These are phyloP conservation scores for Aquatica leii DNA, from an alignment of 2,888 invertebrate species.

Conservation along the genomic window DNA sequence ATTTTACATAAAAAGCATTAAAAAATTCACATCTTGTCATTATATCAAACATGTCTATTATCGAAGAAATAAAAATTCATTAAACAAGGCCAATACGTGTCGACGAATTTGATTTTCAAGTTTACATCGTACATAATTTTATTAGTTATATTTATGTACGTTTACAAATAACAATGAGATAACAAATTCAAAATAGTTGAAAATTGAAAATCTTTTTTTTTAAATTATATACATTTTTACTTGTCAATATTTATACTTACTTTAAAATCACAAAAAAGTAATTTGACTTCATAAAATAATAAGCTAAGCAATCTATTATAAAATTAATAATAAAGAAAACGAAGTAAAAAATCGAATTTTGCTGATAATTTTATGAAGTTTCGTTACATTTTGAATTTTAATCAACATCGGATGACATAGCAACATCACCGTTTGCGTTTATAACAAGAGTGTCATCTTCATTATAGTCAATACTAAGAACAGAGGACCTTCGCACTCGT, in stretches of 20 bases:
- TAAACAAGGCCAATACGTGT: not conserved
- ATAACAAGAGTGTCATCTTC: conserved; percentile 78
- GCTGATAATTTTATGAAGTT: conserved; percentile 26
- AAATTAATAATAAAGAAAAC: not conserved
- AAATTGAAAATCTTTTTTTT: too few relatives aligned
- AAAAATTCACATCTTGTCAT: conserved; percentile 30
- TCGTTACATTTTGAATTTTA: conserved; percentile 38
- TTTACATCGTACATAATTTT: not conserved
- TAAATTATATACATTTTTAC: not conserved
- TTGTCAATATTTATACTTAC: conserved; percentile 10
- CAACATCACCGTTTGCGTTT: conserved; percentile 73
- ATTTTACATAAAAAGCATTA: conserved; percentile 37
- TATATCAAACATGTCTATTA: not conserved
- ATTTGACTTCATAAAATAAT: conserved; percentile 2
- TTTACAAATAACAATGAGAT: not conserved
- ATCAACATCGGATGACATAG: conserved; percentile 59
- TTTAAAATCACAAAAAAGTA: conserved; percentile 12
- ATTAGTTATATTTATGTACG: conserved; percentile 6
- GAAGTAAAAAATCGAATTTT: not conserved
- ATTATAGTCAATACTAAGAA: conserved; percentile 77
- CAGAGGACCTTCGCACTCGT: conserved; percentile 75
- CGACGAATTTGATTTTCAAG: not conserved
- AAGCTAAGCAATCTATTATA: not conserved
- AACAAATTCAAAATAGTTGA: conserved; percentile 7
- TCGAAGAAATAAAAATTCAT: conserved; percentile 1